Base-by-base conservation (phyloP, 2,888 invertebrate species). In the Dione vanillae region DNA sequence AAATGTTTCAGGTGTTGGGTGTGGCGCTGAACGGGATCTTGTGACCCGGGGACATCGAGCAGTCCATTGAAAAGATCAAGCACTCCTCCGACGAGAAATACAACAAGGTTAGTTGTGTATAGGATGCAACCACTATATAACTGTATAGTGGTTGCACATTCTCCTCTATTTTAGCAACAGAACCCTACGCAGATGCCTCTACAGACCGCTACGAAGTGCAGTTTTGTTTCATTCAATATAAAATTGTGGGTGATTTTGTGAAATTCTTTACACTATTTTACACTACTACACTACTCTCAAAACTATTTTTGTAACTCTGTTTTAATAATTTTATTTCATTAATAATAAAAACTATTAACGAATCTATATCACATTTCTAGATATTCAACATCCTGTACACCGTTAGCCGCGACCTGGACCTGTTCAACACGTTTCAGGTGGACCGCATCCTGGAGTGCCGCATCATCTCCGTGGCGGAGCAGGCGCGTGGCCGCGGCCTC, bases 1-100 rank as follows among this genome's bases (percentile, higher is more conserved):
- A 37, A 19, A 11, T 8, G 10, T 64, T 94, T 62, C 90, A 97
- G 96, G 96, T 97, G 75, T 95, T 96, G 40, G 97, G 97, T 47
- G 96, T 97, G 43, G 95, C 96, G 11, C 86, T 97, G 65, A 97
- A 97, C 80, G 97, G 97, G n/a, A 94, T 96, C 59, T 93, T 96
- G 80, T 94, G 94, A 84, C 95, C 94, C 78, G 96, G 96, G 41
- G 97, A 97, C 82, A 94, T 96, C 71, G 96, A 96, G 82, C 93
- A 94, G 75, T 95, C 96, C 0, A 93, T 96, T 67, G 95, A 95
- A 76, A 95, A 96, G 78, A 94, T 97, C 76, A 93, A 94, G 71
- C 94, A 94, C 73, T 93, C 95, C 35, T 91, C 94, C 52, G 97
- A 96, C 83, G 94, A 95, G 70, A 96, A 96, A 80, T 97, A 96